phyloP scores from a whole-genome alignment of 1,140 invertebrate genomes.

The Hormaphis cornu region DNA sequence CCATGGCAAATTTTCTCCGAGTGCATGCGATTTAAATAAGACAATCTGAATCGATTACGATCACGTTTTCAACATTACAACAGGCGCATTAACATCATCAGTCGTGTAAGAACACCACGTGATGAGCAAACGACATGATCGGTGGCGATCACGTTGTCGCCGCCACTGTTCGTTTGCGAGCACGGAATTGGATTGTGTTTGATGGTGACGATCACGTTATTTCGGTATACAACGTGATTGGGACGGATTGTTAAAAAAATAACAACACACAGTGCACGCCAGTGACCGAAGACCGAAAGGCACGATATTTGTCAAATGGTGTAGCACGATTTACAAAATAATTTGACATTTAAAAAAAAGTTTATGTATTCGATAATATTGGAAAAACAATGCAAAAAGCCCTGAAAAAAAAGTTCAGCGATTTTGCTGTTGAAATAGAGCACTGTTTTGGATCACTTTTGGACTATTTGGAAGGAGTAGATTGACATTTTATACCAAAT shows the following conservation, averaged over 20 bases:
- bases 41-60: slow-evolving; percentile 11
- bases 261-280: background rate
- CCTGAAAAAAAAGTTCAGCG: no score
- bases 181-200: background rate
- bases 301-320: no score
- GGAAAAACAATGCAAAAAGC: no score
- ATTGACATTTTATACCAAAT: no score
- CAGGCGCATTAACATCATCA: background rate
- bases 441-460: no score
- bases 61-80: slow-evolving; percentile 19
- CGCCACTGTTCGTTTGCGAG: background rate
- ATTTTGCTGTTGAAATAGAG: no score
- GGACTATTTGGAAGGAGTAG: no score
- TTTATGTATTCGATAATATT: no score
- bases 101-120: slow-evolving; percentile 7
- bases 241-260: background rate
- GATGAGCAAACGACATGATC: slow-evolving; percentile 9
- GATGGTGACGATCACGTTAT: background rate
- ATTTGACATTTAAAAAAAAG: no score
- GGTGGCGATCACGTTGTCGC: slow-evolving; percentile 22
- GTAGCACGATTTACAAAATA: no score
- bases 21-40: slow-evolving; percentile 6
- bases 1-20: no score
- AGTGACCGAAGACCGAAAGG: no score
- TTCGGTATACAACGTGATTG: slow-evolving; percentile 22